phyloP scores from a whole-genome alignment of 2,113 vertebrate genomes.

The Hyla sarda region DNA sequence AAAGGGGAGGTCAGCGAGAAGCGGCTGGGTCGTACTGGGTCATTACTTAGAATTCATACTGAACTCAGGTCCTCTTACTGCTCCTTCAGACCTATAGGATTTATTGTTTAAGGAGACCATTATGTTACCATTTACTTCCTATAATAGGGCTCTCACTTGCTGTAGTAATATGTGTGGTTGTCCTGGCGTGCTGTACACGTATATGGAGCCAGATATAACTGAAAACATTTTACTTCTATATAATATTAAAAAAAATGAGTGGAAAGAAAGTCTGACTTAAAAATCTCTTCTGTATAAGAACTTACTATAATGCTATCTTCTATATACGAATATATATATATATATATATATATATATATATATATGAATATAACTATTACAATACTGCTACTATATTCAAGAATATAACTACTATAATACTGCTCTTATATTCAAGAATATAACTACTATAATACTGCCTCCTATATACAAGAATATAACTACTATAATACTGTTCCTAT shows the following conservation, averaged over 20 bases:
- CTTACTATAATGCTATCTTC: no score
- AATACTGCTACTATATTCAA: no score
- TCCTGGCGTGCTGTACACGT: neutral
- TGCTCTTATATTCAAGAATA: no score
- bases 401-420: no score
- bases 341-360: no score
- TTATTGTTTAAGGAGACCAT: neutral
- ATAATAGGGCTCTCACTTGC: neutral
- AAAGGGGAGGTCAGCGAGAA: conserved; percentile 82
- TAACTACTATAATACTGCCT: no score
- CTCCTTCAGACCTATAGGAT: neutral
- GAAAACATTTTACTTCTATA: neutral
- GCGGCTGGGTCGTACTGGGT: conserved; percentile 80
- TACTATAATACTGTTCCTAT: no score
- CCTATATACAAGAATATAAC: neutral
- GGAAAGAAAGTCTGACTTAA: neutral
- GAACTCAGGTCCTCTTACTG: conserved; percentile 22
- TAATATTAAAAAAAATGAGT: neutral
- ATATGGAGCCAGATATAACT: neutral
- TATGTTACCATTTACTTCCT: neutral
- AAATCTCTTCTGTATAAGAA: no score
- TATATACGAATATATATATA: no score
- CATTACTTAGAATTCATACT: conserved; percentile 82
- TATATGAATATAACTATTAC: no score
- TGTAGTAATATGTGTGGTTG: neutral